Evolutionary conservation across 2,888 invertebrate species (phyloP), one percentile per base, ranked within the genome.

Genomic region (Lasioglossum oenotherae): DNA sequence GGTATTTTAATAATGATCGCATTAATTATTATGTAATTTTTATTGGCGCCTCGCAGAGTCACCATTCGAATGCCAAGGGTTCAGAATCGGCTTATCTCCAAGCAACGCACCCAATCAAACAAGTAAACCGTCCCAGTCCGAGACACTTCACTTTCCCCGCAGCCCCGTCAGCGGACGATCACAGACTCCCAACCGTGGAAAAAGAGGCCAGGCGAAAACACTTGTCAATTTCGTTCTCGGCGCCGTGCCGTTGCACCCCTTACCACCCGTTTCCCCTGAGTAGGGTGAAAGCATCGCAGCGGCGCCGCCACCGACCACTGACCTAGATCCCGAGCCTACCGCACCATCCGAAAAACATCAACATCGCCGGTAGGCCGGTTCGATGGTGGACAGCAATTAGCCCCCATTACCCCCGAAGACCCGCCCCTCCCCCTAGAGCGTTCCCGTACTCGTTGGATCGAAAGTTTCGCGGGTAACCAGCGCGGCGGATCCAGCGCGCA

Each of bases 261-360:
- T 4, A 0, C 23, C 73, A 53, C 27, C 72, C 53, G 8, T 53
- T 23, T 8, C 38, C n/a, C 46, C 49, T 6, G n/a, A 12, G n/a
- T 27, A 44, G 78, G 72, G 60, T 53, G 4, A 71, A 53, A 74
- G 57, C 57, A 53, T 57, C 49, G 2, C 73, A 73, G 69, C 41
- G 27, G 49, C 46, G 57, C 74, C 84, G 73, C 60, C 64, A 44
- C 16, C 75, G 75, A 84, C 84, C 78, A 75, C 74, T 84, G 84
- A 84, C 84, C 84, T 72, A 84, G 44, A 84, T 84, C 38, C 38
- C 10, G 57, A 14, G n/a, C 74, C 78, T n/a, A 16, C 27, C 69
- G n/a, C 49, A 27, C 67, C 27, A n/a, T 53, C 73, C 31, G 69
- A 73, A 75, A 84, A 83, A 74, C 84, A 53, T 74, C 69, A 83